These are phyloP conservation scores for Oreamnos americanus DNA, from an alignment of 2,113 vertebrate genomes.

Conservation along the genomic window DNA sequence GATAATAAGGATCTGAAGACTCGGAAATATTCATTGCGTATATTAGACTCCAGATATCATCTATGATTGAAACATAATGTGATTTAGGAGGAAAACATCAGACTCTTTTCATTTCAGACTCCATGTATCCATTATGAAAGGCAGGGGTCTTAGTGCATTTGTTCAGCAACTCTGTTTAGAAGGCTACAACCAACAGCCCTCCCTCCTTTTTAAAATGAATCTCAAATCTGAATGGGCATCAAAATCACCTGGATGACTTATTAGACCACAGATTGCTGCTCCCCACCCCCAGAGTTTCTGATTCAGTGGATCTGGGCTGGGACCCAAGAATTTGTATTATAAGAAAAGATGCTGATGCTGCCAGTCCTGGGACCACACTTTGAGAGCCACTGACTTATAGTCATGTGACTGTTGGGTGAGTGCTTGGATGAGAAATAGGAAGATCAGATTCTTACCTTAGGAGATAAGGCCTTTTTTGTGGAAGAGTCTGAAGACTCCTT, in stretches of 20 bases:
- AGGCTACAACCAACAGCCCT: background rate
- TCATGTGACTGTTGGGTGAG: background rate
- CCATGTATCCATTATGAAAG: background rate
- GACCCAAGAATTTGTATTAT: background rate
- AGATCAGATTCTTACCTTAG: background rate
- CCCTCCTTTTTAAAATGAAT: background rate
- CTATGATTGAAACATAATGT: background rate
- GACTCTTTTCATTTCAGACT: background rate
- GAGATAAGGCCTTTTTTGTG: background rate
- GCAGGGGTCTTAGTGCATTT: background rate
- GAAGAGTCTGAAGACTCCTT: background rate
- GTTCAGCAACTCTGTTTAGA: background rate
- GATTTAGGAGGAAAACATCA: conserved; percentile 23
- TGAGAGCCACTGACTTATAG: background rate
- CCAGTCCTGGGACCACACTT: background rate
- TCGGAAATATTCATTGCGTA: background rate
- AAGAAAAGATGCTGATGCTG: background rate
- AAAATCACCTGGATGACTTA: background rate
- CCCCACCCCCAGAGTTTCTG: background rate
- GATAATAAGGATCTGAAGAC: background rate
- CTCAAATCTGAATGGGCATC: background rate
- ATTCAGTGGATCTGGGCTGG: background rate
- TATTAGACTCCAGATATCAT: background rate
- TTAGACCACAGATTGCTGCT: background rate
- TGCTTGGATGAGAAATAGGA: background rate